These are phyloP conservation scores for Pteruthius melanotis DNA, from an alignment of 2,113 vertebrate genomes.

Conservation along the genomic window DNA sequence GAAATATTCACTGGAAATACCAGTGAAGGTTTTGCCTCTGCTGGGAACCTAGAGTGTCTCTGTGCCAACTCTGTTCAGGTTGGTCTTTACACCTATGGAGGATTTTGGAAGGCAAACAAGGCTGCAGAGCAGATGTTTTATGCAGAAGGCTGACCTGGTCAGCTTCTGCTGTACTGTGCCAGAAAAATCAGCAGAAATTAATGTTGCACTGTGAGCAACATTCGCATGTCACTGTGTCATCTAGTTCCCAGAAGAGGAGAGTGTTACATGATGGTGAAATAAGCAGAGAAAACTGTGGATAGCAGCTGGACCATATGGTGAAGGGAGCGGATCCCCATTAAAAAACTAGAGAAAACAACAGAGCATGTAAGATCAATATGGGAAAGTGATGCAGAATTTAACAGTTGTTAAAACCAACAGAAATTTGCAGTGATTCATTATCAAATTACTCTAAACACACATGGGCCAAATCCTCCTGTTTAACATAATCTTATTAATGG, in stretches of 20 bases:
- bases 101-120: not conserved
- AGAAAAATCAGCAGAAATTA: slow-evolving; percentile 60
- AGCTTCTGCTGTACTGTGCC: not conserved
- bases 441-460: not conserved
- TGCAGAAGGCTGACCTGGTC: slow-evolving; percentile 23
- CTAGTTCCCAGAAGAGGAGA: slow-evolving; percentile 16
- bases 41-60: not conserved
- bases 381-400: not conserved
- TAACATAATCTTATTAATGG: not conserved
- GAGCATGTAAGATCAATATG: not conserved
- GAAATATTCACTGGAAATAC: not conserved
- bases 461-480: not conserved
- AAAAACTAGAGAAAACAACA: not conserved
- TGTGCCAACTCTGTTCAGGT: not conserved
- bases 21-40: not conserved
- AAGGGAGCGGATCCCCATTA: not conserved
- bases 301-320: not conserved
- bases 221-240: slow-evolving; percentile 35
- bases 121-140: slow-evolving; percentile 32
- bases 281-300: not conserved
- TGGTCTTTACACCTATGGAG: not conserved
- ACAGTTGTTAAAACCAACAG: not conserved
- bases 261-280: slow-evolving; percentile 37
- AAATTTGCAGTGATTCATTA: not conserved
- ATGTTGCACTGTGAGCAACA: not conserved